Percentiles rank a stretch among this genome's conserved stretches.
These are phyloP conservation scores for Brachyrhaphis roseni DNA, from an alignment of 2,797 vertebrate genomes.

Conservation along the genomic window DNA sequence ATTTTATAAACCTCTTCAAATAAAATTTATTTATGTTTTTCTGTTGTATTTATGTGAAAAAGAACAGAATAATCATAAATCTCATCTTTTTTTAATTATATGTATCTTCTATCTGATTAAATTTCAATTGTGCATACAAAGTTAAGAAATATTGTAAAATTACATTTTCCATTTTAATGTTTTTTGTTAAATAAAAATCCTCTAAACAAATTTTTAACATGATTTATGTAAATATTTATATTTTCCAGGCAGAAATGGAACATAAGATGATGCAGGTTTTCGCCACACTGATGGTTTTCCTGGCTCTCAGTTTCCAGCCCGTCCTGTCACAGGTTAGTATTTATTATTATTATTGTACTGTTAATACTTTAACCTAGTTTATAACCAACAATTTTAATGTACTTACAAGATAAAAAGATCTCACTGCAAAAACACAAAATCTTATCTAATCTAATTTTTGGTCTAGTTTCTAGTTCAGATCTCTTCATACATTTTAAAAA, in stretches of 20 bases:
- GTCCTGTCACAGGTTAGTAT: slow-evolving; percentile 33
- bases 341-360: neutral
- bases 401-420: neutral
- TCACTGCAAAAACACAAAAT: too few relatives aligned
- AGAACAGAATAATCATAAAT: neutral
- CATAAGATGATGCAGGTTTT: slow-evolving; percentile 29
- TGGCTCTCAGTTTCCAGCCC: slow-evolving; percentile 17
- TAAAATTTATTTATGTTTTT: neutral
- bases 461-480: too few relatives aligned
- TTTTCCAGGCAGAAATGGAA: slow-evolving; percentile 56
- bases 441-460: too few relatives aligned
- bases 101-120: neutral
- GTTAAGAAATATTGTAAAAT: neutral
- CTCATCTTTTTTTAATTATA: neutral
- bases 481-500: too few relatives aligned
- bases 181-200: neutral
- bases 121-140: neutral
- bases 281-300: slow-evolving; percentile 12
- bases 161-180: neutral
- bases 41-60: neutral
- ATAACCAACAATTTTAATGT: neutral
- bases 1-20: neutral
- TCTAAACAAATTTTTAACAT: neutral
- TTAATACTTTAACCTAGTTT: neutral
- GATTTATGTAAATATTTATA: neutral